These are phyloP conservation scores for Molanna angustata DNA, from an alignment of 2,888 invertebrate genomes.

Conservation along the genomic window DNA sequence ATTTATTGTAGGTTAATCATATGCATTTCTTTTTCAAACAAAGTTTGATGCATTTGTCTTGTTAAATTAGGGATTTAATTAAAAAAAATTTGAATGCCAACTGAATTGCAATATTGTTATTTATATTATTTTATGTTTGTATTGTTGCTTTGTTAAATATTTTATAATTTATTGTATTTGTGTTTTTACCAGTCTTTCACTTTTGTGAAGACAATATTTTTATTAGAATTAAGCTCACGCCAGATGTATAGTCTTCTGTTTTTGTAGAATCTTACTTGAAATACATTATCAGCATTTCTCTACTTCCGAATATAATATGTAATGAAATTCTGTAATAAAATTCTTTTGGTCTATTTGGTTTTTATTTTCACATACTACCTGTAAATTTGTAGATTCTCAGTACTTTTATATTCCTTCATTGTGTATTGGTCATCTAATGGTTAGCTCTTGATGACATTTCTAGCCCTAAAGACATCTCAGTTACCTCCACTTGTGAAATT, in stretches of 20 bases:
- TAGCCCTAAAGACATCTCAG: too few species aligned
- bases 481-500: too few species aligned
- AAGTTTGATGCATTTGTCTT: slow-evolving; percentile 32
- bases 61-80: slow-evolving; percentile 27
- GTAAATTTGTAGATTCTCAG: too few species aligned
- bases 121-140: slow-evolving; percentile 34
- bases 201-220: slow-evolving; percentile 28
- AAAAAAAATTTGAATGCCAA: slow-evolving; percentile 24
- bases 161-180: slow-evolving; percentile 33
- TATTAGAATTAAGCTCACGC: slow-evolving; percentile 32
- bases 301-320: slow-evolving; percentile 34
- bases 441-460: too few species aligned
- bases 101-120: slow-evolving; percentile 34
- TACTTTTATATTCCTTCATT: too few species aligned
- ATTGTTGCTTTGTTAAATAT: slow-evolving; percentile 34
- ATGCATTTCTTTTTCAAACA: slow-evolving; percentile 32
- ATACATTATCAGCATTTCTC: slow-evolving; percentile 34
- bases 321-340: slow-evolving; percentile 42
- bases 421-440: too few species aligned
- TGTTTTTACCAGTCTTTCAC: slow-evolving; percentile 29
- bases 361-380: not conserved
- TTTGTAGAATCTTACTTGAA: slow-evolving; percentile 32
- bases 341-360: slow-evolving; percentile 47
- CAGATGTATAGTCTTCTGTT: slow-evolving; percentile 31
- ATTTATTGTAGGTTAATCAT: slow-evolving; percentile 35